A percentile compares a stretch with the other conserved stretches of the same genome.
Conservation (phyloP, 2,113 vertebrate genomes). For the Lagopus muta region DNA sequence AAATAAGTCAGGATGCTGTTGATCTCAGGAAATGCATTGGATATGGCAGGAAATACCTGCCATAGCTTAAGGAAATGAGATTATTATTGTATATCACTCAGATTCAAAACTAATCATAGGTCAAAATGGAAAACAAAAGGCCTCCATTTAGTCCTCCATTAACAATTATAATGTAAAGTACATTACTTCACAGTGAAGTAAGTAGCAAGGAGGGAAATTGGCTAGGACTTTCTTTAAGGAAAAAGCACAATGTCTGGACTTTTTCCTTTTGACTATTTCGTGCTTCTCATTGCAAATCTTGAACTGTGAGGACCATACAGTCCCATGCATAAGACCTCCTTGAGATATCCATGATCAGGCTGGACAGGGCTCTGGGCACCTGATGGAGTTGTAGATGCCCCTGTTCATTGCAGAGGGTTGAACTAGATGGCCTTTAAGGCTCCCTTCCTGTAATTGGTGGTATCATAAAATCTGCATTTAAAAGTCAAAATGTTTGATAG, state of each 20-base stretch:
- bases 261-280: neutral
- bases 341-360: too few species aligned
- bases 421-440: too few species aligned
- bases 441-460: neutral
- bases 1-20: fast-evolving
- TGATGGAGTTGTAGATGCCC: too few species aligned
- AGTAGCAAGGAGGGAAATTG: neutral
- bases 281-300: neutral
- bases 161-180: neutral
- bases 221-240: neutral
- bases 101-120: neutral
- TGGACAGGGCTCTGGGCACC: too few species aligned
- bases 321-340: too few species aligned
- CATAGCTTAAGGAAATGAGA: neutral
- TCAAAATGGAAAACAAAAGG: neutral
- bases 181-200: neutral
- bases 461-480: neutral
- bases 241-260: neutral
- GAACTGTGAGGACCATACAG: neutral
- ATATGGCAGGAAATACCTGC: neutral
- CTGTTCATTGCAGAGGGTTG: too few species aligned
- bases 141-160: neutral
- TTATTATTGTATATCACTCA: neutral
- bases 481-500: conserved; percentile 17
- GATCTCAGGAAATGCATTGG: neutral